Conservation (phyloP, 2,797 vertebrate genomes). For the Nannoperca obscura region DNA sequence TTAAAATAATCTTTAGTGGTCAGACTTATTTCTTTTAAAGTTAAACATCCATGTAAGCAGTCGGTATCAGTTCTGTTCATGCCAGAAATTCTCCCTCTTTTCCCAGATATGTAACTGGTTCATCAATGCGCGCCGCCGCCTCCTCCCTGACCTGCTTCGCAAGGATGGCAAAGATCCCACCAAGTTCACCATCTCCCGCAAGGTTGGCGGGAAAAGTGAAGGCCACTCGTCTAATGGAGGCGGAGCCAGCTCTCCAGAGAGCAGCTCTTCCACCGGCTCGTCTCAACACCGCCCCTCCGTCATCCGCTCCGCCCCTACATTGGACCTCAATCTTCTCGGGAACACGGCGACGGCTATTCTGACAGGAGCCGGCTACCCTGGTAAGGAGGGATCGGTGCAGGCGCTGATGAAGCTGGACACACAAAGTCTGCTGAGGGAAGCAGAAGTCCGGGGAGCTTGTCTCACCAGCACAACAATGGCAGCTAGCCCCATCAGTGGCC, state of each 20-base stretch:
- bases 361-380: slow-evolving; percentile 75
- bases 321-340: slow-evolving; percentile 89
- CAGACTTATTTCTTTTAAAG: neutral
- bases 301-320: slow-evolving; percentile 84
- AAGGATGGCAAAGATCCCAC: slow-evolving; percentile 97
- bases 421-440: slow-evolving; percentile 77
- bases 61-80: slow-evolving; percentile 5
- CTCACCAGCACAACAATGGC: slow-evolving; percentile 77
- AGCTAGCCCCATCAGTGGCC: slow-evolving; percentile 87
- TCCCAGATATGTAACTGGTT: slow-evolving; percentile 98
- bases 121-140: slow-evolving; percentile 94
- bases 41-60: neutral
- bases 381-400: slow-evolving; percentile 79
- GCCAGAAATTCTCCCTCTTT: neutral
- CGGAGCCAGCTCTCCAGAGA: slow-evolving; percentile 74
- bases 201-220: slow-evolving; percentile 86
- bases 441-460: slow-evolving; percentile 58
- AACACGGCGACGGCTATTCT: slow-evolving; percentile 88
- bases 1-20: too few relatives aligned
- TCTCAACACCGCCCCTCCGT: slow-evolving; percentile 75
- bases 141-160: slow-evolving; percentile 94
- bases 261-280: slow-evolving; percentile 48
- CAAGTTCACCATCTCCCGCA: slow-evolving; percentile 95
- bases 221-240: slow-evolving; percentile 66
- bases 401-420: slow-evolving; percentile 85